Evolutionary conservation across 2,888 invertebrate species (phyloP).

Genomic region (Platycheirus rosarum): DNA sequence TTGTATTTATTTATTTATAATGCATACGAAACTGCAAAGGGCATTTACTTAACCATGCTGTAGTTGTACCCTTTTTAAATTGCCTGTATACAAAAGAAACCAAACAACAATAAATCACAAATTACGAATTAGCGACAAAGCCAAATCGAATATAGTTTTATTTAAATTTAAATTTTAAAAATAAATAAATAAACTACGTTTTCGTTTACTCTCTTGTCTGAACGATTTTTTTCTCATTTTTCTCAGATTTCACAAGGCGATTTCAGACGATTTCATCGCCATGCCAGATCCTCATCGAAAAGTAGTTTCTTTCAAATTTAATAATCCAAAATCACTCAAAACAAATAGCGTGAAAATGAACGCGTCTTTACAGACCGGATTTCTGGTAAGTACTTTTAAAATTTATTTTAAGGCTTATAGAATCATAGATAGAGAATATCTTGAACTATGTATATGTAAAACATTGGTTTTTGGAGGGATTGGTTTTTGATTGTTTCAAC

Average conservation of each 20-base stretch:
- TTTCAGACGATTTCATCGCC: constrained; percentile 55
- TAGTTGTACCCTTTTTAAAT: constrained; percentile 27
- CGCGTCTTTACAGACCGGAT: constrained; percentile 61
- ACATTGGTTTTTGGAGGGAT: no score
- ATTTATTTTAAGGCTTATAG: background rate
- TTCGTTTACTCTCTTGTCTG: constrained; percentile 24
- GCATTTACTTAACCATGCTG: constrained; percentile 49
- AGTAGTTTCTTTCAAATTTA: constrained; percentile 63
- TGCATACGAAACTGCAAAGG: constrained; percentile 41
- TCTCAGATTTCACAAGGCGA: constrained; percentile 58
- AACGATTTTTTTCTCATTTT: constrained; percentile 52
- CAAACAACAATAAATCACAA: constrained; percentile 68
- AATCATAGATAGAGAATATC: background rate
- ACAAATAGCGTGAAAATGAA: constrained; percentile 54
- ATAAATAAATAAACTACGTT: background rate
- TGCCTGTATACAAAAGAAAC: constrained; percentile 47
- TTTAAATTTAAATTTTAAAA: constrained; percentile 17
- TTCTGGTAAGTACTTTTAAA: constrained; percentile 56
- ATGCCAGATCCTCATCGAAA: constrained; percentile 68
- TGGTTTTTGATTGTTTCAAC: no score
- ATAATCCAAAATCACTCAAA: constrained; percentile 50
- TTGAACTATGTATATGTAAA: no score
- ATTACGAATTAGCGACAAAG: constrained; percentile 43
- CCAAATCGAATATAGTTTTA: constrained; percentile 52
- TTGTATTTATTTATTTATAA: constrained; percentile 75